A percentile compares a stretch with the other conserved stretches of the same genome.
Conservation (phyloP, 2,888 invertebrate genomes). For the Allacma fusca region DNA sequence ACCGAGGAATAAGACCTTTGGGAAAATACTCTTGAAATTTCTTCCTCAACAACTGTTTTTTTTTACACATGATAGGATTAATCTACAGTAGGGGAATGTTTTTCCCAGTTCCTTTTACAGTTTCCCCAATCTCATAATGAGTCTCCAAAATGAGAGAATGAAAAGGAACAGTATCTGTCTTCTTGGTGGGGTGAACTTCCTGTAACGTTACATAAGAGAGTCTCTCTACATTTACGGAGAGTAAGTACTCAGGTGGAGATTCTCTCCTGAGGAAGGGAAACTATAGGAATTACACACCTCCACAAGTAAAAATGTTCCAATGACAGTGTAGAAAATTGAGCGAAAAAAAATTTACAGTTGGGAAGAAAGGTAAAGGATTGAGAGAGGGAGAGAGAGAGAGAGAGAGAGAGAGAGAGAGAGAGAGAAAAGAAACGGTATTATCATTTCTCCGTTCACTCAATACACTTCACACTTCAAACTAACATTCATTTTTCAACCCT, state of each 20-base stretch:
- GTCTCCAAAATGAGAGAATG: too few species aligned
- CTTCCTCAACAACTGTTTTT: too few species aligned
- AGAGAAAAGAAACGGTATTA: background rate
- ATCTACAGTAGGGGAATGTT: too few species aligned
- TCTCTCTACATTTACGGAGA: too few species aligned
- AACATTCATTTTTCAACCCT: background rate
- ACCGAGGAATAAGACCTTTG: too few species aligned
- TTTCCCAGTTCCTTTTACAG: too few species aligned
- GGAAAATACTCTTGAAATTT: too few species aligned
- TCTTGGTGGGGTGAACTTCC: background rate
- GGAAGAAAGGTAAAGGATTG: background rate
- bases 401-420: background rate
- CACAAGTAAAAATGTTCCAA: background rate
- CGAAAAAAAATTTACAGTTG: constrained; percentile 20
- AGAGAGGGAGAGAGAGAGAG: background rate
- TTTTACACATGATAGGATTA: too few species aligned
- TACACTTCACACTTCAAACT: background rate
- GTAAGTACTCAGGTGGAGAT: too few species aligned
- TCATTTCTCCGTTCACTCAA: background rate
- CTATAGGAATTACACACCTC: too few species aligned
- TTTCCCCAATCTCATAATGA: too few species aligned
- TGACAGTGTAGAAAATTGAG: constrained; percentile 14
- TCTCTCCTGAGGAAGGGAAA: too few species aligned
- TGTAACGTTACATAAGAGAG: background rate
- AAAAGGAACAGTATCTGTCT: background rate